Base-by-base conservation (phyloP, 1,140 invertebrate genomes). In the Riptortus pedestris region DNA sequence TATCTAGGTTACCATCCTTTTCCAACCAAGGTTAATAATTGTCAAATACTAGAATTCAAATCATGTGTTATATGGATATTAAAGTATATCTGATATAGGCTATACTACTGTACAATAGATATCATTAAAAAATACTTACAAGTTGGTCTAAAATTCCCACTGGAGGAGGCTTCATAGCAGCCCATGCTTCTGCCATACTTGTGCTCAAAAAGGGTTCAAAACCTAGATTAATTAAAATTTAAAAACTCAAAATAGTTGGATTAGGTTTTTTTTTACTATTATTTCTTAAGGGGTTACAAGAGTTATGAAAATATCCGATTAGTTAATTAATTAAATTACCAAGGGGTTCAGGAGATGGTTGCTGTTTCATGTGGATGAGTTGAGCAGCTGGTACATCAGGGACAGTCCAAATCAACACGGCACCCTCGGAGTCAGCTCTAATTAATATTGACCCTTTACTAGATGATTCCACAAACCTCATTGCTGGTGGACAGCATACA, bases 61-160 rank as follows among this genome's bases (percentile, higher is more conserved):
- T n/a, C n/a, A n/a, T n/a, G n/a, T n/a, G n/a, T n/a, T n/a, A n/a
- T n/a, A n/a, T n/a, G n/a, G n/a, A n/a, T n/a, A n/a, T n/a, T n/a
- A n/a, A n/a, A n/a, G n/a, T n/a, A n/a, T n/a, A n/a, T n/a, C n/a
- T n/a, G n/a, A n/a, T n/a, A n/a, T n/a, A n/a, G n/a, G n/a, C n/a
- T n/a, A n/a, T n/a, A n/a, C n/a, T n/a, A n/a, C n/a, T 38, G 31
- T 7, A 7, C 31, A 38, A 14, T 7, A 38, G 31, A 38, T 38
- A 38, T 7, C 14, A 7, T 38, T 38, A 38, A 38, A 14, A 38
- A 38, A 38, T 18, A 38, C 57, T 18, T 67, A 91, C 88, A 69
- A 96, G 75, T 70, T 93, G 90, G 79, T 96, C 92, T 48, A 96
- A 75, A 68, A 96, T 90, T 24, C 93, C 93, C 52, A 92, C 87